Base-by-base conservation (phyloP, 1,140 invertebrate genomes). In the Sinonovacula constricta region DNA sequence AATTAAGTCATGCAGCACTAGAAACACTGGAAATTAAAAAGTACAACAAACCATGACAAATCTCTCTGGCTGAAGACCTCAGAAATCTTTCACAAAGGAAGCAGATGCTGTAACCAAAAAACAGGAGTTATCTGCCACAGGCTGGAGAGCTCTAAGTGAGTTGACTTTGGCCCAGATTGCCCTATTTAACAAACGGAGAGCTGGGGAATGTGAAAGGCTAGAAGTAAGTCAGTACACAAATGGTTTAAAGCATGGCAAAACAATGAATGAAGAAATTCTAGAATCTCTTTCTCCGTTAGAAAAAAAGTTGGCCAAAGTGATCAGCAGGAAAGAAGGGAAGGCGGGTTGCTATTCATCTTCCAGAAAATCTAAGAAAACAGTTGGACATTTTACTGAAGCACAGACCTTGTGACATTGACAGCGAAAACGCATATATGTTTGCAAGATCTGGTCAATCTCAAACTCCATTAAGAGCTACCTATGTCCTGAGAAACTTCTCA, bases 371-470 rank as follows among this genome's bases (percentile, higher is more conserved):
- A 45, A n/a, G n/a, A n/a, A n/a, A n/a, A n/a, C n/a, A n/a, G n/a
- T n/a, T n/a, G n/a, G n/a, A n/a, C n/a, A n/a, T n/a, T n/a, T n/a
- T n/a, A n/a, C n/a, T n/a, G n/a, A n/a, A n/a, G 15, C 31, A 14
- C 34, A 49, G 15, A 77, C 59, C 22, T 22, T 14, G 39, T 34
- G 67, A 56, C 0, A 71, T 81, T 14, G 31, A 31, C 24, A 33
- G 2, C 18, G 45, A 63, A 0, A 81, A 81, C 62, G 30, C 24
- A 30, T 75, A 51, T 69, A 3, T 83, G 5, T 83, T 83, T 67
- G 63, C 81, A 26, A n/a, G 81, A 33, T 2, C 56, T 51, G 28
- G 28, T 26, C 14, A 57, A 7, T 63, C 75, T n/a, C 31, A 57
- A 24, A n/a, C n/a, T n/a, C n/a, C n/a, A n/a, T n/a, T n/a, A n/a